Base-by-base conservation (phyloP, 2,113 vertebrate species). In the Malurus elegans region DNA sequence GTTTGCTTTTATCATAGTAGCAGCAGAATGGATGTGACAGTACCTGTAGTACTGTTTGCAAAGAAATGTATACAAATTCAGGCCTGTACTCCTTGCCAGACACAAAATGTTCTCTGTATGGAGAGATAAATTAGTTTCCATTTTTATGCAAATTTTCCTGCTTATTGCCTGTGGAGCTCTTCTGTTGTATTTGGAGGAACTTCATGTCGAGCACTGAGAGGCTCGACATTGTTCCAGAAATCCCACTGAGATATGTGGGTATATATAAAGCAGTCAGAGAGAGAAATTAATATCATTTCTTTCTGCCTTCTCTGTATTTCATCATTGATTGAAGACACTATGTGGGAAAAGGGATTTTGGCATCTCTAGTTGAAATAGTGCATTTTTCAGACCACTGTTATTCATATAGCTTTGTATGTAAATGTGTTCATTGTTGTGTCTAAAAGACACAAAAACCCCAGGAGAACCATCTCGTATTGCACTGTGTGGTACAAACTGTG, bases 81-180 rank as follows among this genome's bases (percentile, higher is more conserved):
- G 84, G 81, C 65, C 89, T 3, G 0, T 53, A n/a, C 62, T 67
- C 31, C 62, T 92, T 96, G 92, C 79, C 95, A 97, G 90, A 90
- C 36, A 67, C 40, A 56, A 73, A 88, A 85, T 23, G 5, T 80
- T 93, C 92, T 93, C 93, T 93, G 85, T 88, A 82, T 45, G 57
- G 51, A 88, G 66, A 85, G 71, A 90, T 69, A 91, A 95, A 96
- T 65, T 80, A 95, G 76, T 96, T 97, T 97, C 92, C 56, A 96
- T 90, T 97, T 97, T 96, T n/a, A 95, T 95, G 69, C 26, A 82
- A 34, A 67, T 69, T 51, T 56, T 88, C 51, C 67, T 88, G 53
- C 80, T 95, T 84, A 72, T 80, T 96, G 58, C 45, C 66, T 85
- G 32, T 94, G 95, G 93, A 96, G 76, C 78, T 97, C 84, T 79